These are phyloP conservation scores for Chlorocebus sabaeus DNA, from an alignment of 2,113 vertebrate species.

Conservation along the genomic window DNA sequence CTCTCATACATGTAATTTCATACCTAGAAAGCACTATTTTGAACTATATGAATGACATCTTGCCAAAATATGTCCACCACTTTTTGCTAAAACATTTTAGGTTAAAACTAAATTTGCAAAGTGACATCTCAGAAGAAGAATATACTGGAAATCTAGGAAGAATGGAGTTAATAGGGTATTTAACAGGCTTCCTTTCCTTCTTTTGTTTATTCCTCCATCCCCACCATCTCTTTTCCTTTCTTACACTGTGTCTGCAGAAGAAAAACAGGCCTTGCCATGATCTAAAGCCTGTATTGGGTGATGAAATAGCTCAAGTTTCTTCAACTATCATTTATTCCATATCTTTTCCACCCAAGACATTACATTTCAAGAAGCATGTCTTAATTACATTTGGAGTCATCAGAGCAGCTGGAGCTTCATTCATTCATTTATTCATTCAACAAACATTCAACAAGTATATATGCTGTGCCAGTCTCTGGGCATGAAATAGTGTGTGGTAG, in stretches of 20 bases:
- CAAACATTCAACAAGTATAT: neutral
- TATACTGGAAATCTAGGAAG: neutral
- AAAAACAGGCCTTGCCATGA: neutral
- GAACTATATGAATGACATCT: neutral
- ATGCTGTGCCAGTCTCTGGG: neutral
- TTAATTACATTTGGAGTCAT: neutral
- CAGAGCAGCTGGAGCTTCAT: neutral
- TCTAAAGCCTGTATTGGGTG: neutral
- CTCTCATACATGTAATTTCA: too few species aligned
- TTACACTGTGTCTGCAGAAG: neutral
- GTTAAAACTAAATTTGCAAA: neutral
- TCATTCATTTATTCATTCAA: neutral
- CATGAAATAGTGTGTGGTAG: too few species aligned
- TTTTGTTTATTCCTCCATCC: neutral
- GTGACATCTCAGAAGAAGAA: neutral
- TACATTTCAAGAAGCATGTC: neutral
- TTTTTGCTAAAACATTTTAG: neutral
- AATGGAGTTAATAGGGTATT: neutral
- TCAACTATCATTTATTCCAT: neutral
- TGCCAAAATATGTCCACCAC: neutral
- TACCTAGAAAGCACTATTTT: neutral
- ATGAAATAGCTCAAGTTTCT: neutral
- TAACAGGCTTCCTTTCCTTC: neutral
- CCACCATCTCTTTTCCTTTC: neutral
- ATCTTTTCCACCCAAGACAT: neutral